Conservation (phyloP, 1,140 invertebrate species). For the Drosophila eugracilis region DNA sequence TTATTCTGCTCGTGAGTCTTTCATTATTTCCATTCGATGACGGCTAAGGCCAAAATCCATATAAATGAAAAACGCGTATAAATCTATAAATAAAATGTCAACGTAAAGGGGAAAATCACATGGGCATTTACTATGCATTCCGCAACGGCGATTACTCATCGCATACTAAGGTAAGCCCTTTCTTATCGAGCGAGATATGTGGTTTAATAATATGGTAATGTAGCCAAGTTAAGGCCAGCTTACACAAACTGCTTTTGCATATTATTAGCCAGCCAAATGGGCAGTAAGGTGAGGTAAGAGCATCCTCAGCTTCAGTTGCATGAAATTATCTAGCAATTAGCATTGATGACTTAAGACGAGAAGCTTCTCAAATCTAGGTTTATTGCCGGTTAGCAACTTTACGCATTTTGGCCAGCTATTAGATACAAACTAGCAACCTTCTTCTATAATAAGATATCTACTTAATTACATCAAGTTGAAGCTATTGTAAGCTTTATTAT, state of each 20-base stretch:
- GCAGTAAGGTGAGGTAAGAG: not conserved
- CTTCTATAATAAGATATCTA: not conserved
- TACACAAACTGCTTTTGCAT: constrained; percentile 18
- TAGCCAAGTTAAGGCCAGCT: constrained; percentile 46
- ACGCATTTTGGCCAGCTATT: not conserved
- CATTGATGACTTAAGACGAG: not conserved
- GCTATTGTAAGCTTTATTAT: not conserved
- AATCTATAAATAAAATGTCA: constrained; percentile 37
- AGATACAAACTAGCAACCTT: not conserved
- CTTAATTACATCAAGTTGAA: not conserved
- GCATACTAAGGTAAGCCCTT: constrained; percentile 1
- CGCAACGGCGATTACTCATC: constrained; percentile 26
- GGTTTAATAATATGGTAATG: constrained; percentile 2
- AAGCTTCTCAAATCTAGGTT: constrained; percentile 6
- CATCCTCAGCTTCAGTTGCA: not conserved
- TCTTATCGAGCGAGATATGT: constrained; percentile 17
- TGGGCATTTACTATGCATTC: not conserved
- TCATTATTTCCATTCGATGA: constrained; percentile 32
- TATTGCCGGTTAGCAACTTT: not conserved
- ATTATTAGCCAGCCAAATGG: constrained; percentile 15
- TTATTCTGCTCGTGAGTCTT: constrained; percentile 39
- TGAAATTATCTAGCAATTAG: constrained; percentile 7
- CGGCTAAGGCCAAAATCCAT: constrained; percentile 36
- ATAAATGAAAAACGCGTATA: constrained; percentile 26
- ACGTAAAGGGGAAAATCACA: constrained; percentile 31